Evolutionary conservation across 2,113 vertebrate species (phyloP), one percentile per base, ranked within the genome.

Genomic region (Scatophagus argus): DNA sequence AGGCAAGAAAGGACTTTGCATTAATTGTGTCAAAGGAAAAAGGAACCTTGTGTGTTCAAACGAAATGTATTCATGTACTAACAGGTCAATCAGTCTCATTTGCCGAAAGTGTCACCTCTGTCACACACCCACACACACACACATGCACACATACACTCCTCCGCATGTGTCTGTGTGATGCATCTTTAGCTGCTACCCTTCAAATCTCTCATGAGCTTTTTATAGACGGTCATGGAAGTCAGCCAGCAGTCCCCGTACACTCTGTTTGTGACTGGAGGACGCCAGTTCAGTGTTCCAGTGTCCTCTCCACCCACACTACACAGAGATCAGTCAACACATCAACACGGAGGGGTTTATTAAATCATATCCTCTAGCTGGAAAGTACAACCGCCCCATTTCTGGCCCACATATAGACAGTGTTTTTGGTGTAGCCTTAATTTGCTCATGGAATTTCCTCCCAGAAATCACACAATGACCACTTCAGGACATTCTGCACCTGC

Each of bases 141-240:
- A 47, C 55, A 8, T 19, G 21, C 43, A 44, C 17, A 44, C 43
- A 47, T 3, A 47, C 44, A 36, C 38, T 34, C 39, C 46, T 49
- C 34, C 21, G 31, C n/a, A 39, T 75, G 32, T 29, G 8, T 44
- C 0, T 31, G 16, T 36, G 54, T 47, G 68, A 73, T 46, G 21
- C 47, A 31, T 85, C 61, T 81, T 76, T 75, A 65, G 61, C 66
- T 76, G 61, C 44, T 72, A 19, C 55, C 41, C 13, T 76, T 87
- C 74, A 83, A 67, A 72, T 77, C 46, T 75, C 64, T 77, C 47
- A 12, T 47, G 44, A 76, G 73, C 63, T 58, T 67, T 73, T 81
- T 91, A 87, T 87, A 82, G 83, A 87, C 2, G 1, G 19, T 65
- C 0, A 1, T 74, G 86, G 83, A 83, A 25, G 74, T 69, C 52